Evolutionary conservation across 2,797 vertebrate genomes (phyloP).

Genomic region (Scolopax rusticola): DNA sequence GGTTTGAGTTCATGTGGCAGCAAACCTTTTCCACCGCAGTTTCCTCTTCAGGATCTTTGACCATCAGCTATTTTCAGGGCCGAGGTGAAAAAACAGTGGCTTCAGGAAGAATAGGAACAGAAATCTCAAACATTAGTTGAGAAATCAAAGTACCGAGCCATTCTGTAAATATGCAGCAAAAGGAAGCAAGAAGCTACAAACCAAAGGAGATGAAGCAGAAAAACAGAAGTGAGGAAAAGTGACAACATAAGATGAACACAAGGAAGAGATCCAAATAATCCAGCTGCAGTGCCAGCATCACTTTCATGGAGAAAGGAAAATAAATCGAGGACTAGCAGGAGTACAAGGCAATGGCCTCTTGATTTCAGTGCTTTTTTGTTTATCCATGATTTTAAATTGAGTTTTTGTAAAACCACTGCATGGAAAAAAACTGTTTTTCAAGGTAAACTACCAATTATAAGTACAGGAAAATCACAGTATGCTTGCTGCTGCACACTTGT

Average conservation of each 20-base stretch:
- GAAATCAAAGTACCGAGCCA: background rate
- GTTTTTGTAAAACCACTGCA: background rate
- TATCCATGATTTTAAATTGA: background rate
- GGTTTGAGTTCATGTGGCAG: constrained; percentile 57
- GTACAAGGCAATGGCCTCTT: background rate
- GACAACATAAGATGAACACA: background rate
- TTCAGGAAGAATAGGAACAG: background rate
- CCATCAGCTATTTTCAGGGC: background rate
- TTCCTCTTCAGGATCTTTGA: constrained; percentile 20
- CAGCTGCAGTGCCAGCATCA: background rate
- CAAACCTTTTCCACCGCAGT: constrained; percentile 16
- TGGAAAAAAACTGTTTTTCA: background rate
- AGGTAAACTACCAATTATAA: background rate
- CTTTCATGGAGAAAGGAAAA: background rate
- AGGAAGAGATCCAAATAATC: background rate
- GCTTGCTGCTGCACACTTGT: background rate
- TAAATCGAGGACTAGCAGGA: background rate
- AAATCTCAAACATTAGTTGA: background rate
- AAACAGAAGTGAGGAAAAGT: background rate
- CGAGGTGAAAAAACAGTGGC: background rate
- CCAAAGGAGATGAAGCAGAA: background rate
- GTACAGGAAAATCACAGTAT: background rate
- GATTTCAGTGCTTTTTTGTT: background rate
- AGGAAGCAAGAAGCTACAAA: background rate
- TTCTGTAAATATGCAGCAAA: background rate